Evolutionary conservation across 2,888 invertebrate species (phyloP), one percentile per base, ranked within the genome.

Genomic region (Prosapia bicincta): DNA sequence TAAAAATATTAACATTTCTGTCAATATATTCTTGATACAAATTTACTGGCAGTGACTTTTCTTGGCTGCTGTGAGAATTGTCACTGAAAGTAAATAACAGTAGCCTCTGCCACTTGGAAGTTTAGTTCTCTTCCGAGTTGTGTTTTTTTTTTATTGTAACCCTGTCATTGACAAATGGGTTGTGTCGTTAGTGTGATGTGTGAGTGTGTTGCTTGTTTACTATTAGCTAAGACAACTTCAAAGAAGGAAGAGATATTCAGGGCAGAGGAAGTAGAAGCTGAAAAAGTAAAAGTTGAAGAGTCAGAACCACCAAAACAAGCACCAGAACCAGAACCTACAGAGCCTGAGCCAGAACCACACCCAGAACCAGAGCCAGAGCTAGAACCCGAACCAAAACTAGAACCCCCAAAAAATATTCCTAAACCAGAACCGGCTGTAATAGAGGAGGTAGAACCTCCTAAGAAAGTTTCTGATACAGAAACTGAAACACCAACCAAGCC

Each of bases 121-220:
- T 28, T 28, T 32, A 20, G 23, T 25, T 68, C 20, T n/a, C 26
- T 38, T 25, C 38, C 32, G 26, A 28, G 72, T 72, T 43, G 66
- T 72, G 72, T 72, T 24, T 15, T 73, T n/a, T n/a, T n/a, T n/a
- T n/a, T n/a, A n/a, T n/a, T 54, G 54, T 25, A 72, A 54, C 73
- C 54, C 73, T 43, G 68, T 26, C 20, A 38, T 15, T 43, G 73
- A 75, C 71, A 26, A 15, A 71, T 38, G 75, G 43, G 75, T 30
- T 71, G 74, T 75, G 68, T 66, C 68, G 67, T 71, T 75, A 68
- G 43, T 71, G 69, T 76, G 67, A 72, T 68, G 69, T 78, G 76
- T 78, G 78, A 73, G 71, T 77, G 77, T 77, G 68, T 77, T 74
- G 32, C 30, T 26, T 77, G 71, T 74, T 32, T 71, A 43, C 38